Evolutionary conservation across 2,113 vertebrate species (phyloP), one percentile per base, ranked within the genome.

Genomic region (Myodes glareolus): DNA sequence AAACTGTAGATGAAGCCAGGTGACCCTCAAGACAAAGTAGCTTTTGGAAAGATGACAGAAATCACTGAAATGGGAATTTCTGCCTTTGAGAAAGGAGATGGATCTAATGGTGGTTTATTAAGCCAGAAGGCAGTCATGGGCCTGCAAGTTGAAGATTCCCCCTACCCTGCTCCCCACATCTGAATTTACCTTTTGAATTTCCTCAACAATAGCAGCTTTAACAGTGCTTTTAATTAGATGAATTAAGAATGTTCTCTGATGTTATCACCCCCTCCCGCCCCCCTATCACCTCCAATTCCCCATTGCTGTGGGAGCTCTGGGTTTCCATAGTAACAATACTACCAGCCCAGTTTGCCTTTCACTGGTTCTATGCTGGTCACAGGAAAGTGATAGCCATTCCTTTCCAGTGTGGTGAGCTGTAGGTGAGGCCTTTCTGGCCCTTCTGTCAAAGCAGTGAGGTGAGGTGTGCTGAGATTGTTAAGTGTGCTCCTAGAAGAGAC

Each of bases 301-400:
- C 73, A 94, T 97, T 96, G 97, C 94, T 73, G 21, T 89, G 92
- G 95, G 36, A 95, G 80, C 67, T 85, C 96, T 95, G 63, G 72
- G 95, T 98, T 97, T 98, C 98, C 98, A 97, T 98, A 97, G 98
- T 96, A 98, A 98, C 93, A 7, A 45, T 94, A 70, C 78, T 98
- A 72, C 85, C 91, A 93, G 85, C 0, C 0, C 95, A 67, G 47
- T 50, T 96, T 94, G 94, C 39, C 91, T 95, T 63, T 58, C 14
- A 5, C 58, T 93, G 91, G 89, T 68, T n/a, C 36, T 39, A n/a
- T 94, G 85, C 58, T 96, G 95, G 85, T 90, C 97, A 95, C 87
- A 90, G 81, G 14, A 86, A 67, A 84, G 88, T 97, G 86, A 1
- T 8, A 45, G 88, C 11, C 55, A 36, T 23, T 47, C n/a, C 50